Conservation (phyloP, 1,140 invertebrate species). For the Theocolax elegans region DNA sequence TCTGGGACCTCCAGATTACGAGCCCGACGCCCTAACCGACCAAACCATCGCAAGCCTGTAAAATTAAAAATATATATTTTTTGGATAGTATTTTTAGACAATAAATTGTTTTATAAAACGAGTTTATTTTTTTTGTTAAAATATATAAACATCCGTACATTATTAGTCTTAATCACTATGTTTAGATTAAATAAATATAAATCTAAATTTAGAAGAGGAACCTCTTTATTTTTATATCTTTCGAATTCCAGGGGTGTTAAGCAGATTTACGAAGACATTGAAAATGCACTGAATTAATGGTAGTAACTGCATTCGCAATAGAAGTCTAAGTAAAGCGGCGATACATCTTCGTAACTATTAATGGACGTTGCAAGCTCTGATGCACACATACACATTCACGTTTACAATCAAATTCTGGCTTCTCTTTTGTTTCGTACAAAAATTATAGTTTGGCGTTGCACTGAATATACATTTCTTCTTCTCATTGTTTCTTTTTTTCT, state of each 20-base stretch:
- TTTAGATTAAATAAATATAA: too few species aligned
- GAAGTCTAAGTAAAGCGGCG: not conserved
- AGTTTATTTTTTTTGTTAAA: too few species aligned
- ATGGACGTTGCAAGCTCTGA: slow-evolving; percentile 6
- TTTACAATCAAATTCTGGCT: not conserved
- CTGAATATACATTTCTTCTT: not conserved
- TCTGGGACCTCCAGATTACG: too few species aligned
- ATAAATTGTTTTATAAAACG: too few species aligned
- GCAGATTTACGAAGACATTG: slow-evolving; percentile 24
- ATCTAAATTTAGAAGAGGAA: too few species aligned
- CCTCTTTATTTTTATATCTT: not conserved
- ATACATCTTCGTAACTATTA: slow-evolving; percentile 25
- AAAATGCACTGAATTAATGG: slow-evolving; percentile 26
- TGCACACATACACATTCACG: not conserved
- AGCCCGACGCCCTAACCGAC: too few species aligned
- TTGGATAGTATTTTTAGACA: too few species aligned
- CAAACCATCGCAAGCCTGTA: too few species aligned
- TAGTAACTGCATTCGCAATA: not conserved
- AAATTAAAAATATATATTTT: too few species aligned
- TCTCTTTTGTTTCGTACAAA: not conserved
- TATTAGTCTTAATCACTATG: too few species aligned
- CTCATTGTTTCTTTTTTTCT: too few species aligned
- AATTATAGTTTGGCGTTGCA: not conserved
- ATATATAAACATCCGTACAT: too few species aligned
- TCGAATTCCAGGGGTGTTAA: not conserved